phyloP scores from a whole-genome alignment of 2,888 invertebrate genomes.

The Pinctada fucata region DNA sequence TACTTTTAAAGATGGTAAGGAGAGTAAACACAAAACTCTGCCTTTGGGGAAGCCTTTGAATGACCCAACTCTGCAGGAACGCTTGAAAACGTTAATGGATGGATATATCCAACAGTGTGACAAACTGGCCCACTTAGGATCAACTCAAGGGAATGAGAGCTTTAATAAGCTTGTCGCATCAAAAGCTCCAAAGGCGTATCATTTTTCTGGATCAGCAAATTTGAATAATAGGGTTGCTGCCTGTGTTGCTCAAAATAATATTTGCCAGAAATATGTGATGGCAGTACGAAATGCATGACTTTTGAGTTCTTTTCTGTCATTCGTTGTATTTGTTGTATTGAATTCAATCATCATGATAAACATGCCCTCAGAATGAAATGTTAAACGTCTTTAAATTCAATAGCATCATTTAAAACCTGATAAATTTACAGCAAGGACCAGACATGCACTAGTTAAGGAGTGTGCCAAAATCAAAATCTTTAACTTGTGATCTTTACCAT shows the following conservation, averaged over 20 bases:
- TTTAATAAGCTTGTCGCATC: conserved; percentile 10
- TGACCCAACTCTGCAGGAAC: not conserved
- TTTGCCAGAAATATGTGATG: not conserved
- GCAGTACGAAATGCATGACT: too few relatives aligned
- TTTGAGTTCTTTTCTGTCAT: too few relatives aligned
- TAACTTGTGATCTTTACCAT: too few relatives aligned
- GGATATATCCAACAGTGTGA: not conserved
- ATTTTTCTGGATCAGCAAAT: not conserved
- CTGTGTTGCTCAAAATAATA: not conserved
- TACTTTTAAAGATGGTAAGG: not conserved
- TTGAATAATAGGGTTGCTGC: not conserved
- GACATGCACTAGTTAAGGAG: too few relatives aligned
- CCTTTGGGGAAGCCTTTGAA: conserved; percentile 9
- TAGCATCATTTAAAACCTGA: too few relatives aligned
- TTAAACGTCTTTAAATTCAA: too few relatives aligned
- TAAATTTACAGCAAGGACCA: too few relatives aligned
- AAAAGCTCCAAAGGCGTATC: not conserved
- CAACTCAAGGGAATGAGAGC: conserved; percentile 12
- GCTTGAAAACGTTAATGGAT: not conserved
- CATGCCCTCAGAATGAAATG: too few relatives aligned
- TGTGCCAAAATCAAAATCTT: too few relatives aligned
- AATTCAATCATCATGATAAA: too few relatives aligned
- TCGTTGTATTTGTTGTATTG: too few relatives aligned
- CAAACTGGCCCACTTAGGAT: conserved; percentile 11
- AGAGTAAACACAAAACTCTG: not conserved